Evolutionary conservation across 2,888 invertebrate species (phyloP), one percentile per base, ranked within the genome.

Genomic region (Acronicta alni): DNA sequence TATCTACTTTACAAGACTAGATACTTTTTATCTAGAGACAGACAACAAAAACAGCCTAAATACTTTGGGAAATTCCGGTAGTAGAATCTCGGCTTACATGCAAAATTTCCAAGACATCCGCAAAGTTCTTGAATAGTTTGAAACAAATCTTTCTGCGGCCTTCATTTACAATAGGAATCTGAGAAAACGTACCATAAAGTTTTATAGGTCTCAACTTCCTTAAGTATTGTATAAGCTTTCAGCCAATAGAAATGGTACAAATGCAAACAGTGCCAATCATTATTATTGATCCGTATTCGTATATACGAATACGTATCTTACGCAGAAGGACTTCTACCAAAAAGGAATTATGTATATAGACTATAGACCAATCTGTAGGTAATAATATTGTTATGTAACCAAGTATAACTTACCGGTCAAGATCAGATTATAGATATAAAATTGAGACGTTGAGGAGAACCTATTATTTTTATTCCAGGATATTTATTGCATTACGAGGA

Each of bases 71-170:
- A 41, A 52, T 56, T 43, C 66, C 51, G 51, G 26, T 44, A n/a
- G 39, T 47, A 43, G 43, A 52, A 71, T 52, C 37, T 45, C 51
- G 66, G 41, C 43, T 57, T 65, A 65, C 51, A 66, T 48, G 51
- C 57, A 66, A 45, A 66, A 58, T 66, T 46, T 58, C 72, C 32
- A 23, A 43, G 53, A 38, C 51, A 51, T 39, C 48, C 16, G 26
- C 30, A 51, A 67, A 72, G 45, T 67, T 67, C 51, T 54, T 67
- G 67, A 58, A 67, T 67, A 67, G 67, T 67, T 68, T 26, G 53
- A 42, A 72, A 72, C 59, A 72, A 68, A 72, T 59, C 59, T 67
- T 72, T 57, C 51, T 43, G 48, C 16, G 51, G 72, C 51, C 26
- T 72, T 59, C 72, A 54, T 71, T 71, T 57, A 66, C 51, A 51